These are phyloP conservation scores for Tribolium freemani DNA, from an alignment of 2,888 invertebrate genomes.

Conservation along the genomic window DNA sequence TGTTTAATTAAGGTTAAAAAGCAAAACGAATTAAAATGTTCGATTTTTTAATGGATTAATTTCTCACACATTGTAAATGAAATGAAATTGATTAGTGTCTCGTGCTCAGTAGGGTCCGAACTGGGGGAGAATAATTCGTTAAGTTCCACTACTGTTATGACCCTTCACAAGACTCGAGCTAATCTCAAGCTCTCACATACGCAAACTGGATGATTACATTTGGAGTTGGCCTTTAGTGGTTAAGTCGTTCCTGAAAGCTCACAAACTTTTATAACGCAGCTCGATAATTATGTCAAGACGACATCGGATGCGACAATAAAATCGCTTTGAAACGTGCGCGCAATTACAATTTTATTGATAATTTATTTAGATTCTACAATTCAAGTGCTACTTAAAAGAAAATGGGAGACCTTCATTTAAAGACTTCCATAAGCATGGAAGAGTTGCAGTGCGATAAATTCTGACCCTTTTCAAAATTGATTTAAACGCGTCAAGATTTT, in stretches of 20 bases:
- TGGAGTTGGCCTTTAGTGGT: slow-evolving; percentile 11
- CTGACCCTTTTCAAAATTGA: slow-evolving; percentile 31
- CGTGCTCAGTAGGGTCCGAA: background rate
- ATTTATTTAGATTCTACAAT: background rate
- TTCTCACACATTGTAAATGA: no score
- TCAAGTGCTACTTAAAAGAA: slow-evolving; percentile 4
- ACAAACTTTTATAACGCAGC: background rate
- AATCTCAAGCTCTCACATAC: slow-evolving; percentile 20
- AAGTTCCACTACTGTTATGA: slow-evolving; percentile 28
- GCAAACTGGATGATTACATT: slow-evolving; percentile 21
- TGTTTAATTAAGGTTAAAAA: slow-evolving; percentile 51
- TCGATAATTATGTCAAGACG: background rate
- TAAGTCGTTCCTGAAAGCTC: background rate
- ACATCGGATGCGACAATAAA: background rate
- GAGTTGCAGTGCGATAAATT: slow-evolving; percentile 4
- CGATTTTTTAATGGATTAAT: slow-evolving; percentile 33
- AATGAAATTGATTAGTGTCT: background rate
- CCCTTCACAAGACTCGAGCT: slow-evolving; percentile 19
- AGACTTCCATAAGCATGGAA: no score
- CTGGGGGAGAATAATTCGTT: background rate
- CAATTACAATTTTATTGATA: background rate
- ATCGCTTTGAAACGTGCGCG: background rate
- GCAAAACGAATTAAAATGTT: slow-evolving; percentile 16
- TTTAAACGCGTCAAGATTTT: background rate
- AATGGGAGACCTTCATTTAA: background rate